Evolutionary conservation across 2,888 invertebrate genomes (phyloP).

Genomic region (Rotaria sp.): DNA sequence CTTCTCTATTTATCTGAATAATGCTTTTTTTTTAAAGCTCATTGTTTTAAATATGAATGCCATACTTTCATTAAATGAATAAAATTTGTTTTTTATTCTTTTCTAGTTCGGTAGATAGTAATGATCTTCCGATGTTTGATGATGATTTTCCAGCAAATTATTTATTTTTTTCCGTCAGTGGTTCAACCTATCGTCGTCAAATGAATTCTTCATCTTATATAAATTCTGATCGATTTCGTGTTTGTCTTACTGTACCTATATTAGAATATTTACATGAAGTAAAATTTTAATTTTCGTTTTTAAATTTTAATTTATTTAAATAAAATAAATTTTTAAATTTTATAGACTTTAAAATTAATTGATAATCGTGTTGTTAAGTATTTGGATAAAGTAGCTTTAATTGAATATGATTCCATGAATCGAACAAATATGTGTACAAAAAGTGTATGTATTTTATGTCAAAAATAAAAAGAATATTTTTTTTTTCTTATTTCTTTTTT

Average conservation of each 20-base stretch:
- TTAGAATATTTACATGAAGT: conserved; percentile 14
- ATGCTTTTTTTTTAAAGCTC: too few species aligned
- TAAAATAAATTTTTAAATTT: not conserved
- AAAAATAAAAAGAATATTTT: not conserved
- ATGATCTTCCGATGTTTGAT: not conserved
- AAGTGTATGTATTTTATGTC: not conserved
- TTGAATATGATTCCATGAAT: not conserved
- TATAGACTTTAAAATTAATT: conserved; percentile 7
- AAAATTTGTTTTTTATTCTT: not conserved
- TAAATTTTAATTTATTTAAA: not conserved
- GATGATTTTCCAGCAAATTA: not conserved
- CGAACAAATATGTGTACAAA: not conserved
- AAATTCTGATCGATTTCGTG: not conserved
- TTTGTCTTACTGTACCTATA: conserved; percentile 4
- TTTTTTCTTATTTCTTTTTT: not conserved
- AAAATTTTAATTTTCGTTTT: not conserved
- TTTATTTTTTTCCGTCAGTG: not conserved
- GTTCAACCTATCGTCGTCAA: conserved; percentile 3
- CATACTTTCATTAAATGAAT: too few species aligned
- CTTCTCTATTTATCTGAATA: too few species aligned
- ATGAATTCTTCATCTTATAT: not conserved
- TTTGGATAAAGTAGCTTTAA: not conserved
- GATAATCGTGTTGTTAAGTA: conserved; percentile 9
- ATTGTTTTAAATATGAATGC: too few species aligned
- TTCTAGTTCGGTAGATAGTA: not conserved